Percentiles rank a stretch among this genome's conserved stretches.
phyloP scores from a whole-genome alignment of 64 coral and sea anemone species.

The Stichodactyla mertensii region DNA sequence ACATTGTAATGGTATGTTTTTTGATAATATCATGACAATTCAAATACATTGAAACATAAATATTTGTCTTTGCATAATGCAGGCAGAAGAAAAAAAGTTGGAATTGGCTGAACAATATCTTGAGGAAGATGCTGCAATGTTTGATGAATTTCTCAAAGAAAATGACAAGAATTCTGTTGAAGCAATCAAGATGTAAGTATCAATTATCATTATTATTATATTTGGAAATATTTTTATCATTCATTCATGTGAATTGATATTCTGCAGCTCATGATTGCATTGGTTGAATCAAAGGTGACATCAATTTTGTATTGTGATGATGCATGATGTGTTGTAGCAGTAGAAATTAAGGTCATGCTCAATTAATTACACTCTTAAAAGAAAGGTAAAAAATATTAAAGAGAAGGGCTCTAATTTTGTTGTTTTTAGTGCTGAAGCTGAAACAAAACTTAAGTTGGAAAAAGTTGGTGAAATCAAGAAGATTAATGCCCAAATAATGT shows the following conservation, averaged over 20 bases:
- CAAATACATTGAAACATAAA: background rate
- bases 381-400: too few relatives aligned
- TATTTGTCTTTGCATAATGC: background rate
- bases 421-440: constrained; percentile 84
- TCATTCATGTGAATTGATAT: too few relatives aligned
- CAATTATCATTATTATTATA: too few relatives aligned
- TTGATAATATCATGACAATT: background rate
- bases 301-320: too few relatives aligned
- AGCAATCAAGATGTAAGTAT: constrained; percentile 92
- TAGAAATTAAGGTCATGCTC: too few relatives aligned
- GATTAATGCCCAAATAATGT: constrained; percentile 99
- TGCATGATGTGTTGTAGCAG: too few relatives aligned
- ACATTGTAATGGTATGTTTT: background rate
- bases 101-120: constrained; percentile 98
- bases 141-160: constrained; percentile 99
- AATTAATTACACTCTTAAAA: background rate
- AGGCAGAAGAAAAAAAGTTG: constrained; percentile 98
- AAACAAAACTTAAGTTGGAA: constrained; percentile 98
- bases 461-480: constrained; percentile 99
- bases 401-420: background rate
- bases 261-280: too few relatives aligned
- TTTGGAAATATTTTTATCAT: too few relatives aligned
- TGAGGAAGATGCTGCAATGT: constrained; percentile 99
- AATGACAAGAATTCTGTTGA: constrained; percentile 99
- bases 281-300: too few relatives aligned